A percentile compares a stretch with the other conserved stretches of the same genome.
phyloP scores from a whole-genome alignment of 1,140 invertebrate genomes.

The Hirudo medicinalis region DNA sequence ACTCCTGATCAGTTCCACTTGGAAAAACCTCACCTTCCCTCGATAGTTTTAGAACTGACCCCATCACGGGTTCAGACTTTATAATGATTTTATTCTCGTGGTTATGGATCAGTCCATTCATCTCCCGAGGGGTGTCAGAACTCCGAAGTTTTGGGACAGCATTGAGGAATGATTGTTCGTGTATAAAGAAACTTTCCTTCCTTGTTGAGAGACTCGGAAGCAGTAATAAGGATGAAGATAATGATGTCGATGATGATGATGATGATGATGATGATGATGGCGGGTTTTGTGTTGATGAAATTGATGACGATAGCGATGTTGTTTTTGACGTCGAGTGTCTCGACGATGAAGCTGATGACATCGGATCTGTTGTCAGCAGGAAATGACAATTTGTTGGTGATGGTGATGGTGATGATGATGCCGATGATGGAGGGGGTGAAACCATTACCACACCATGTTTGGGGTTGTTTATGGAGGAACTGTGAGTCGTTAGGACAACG shows the following conservation, averaged over 20 bases:
- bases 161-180: too few species aligned
- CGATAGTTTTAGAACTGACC: too few species aligned
- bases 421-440: neutral
- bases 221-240: neutral
- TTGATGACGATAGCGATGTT: neutral
- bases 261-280: conserved; percentile 1
- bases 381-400: neutral
- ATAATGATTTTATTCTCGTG: too few species aligned
- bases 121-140: too few species aligned
- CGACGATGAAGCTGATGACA: neutral
- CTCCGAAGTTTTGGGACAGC: too few species aligned
- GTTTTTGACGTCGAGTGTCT: neutral
- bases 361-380: neutral
- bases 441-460: neutral
- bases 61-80: too few species aligned
- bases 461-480: too few species aligned
- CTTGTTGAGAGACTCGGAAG: neutral
- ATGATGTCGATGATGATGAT: neutral
- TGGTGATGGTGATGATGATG: conserved; percentile 6
- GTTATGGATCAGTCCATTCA: too few species aligned
- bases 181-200: neutral
- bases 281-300: neutral
- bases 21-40: too few species aligned
- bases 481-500: too few species aligned
- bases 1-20: too few species aligned